Percentiles rank a stretch among this genome's conserved stretches.
These are phyloP conservation scores for Hirudo medicinalis DNA, from an alignment of 1,140 invertebrate species.

Conservation along the genomic window DNA sequence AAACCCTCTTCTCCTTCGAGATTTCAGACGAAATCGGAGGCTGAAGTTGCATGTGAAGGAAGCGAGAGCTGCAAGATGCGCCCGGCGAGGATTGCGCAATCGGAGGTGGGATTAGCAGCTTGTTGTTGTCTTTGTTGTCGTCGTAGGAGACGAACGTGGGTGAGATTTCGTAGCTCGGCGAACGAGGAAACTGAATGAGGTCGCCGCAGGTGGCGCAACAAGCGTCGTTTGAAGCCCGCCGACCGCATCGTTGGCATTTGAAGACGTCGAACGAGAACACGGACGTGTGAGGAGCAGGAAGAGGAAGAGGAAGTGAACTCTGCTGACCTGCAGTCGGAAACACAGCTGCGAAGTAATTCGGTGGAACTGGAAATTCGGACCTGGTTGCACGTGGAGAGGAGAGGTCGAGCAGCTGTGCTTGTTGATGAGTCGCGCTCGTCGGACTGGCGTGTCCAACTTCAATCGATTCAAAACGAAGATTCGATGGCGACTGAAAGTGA, in stretches of 20 bases:
- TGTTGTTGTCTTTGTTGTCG: neutral
- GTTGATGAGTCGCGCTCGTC: too few relatives aligned
- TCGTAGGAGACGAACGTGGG: neutral
- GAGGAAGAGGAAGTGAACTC: neutral
- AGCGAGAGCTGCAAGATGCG: neutral
- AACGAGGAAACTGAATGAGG: neutral
- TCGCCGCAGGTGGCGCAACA: neutral
- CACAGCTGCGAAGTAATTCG: neutral
- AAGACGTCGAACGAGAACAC: neutral
- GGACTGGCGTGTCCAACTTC: too few relatives aligned
- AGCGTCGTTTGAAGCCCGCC: neutral
- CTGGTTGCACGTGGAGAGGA: too few relatives aligned
- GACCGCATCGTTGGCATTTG: constrained; percentile 7
- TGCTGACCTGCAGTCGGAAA: neutral
- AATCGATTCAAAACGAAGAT: too few relatives aligned
- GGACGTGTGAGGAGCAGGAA: neutral
- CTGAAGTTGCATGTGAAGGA: neutral
- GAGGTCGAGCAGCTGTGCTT: too few relatives aligned
- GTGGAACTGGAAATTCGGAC: neutral
- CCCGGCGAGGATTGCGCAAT: neutral
- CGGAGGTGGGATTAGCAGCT: neutral
- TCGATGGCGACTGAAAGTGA: too few relatives aligned
- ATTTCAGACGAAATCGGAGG: too few relatives aligned
- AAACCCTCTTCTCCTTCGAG: too few relatives aligned
- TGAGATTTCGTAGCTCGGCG: neutral